A percentile compares a stretch with the other conserved stretches of the same genome.
Evolutionary conservation across 2,888 invertebrate genomes (phyloP).

Genomic region (Athrips mouffetella): DNA sequence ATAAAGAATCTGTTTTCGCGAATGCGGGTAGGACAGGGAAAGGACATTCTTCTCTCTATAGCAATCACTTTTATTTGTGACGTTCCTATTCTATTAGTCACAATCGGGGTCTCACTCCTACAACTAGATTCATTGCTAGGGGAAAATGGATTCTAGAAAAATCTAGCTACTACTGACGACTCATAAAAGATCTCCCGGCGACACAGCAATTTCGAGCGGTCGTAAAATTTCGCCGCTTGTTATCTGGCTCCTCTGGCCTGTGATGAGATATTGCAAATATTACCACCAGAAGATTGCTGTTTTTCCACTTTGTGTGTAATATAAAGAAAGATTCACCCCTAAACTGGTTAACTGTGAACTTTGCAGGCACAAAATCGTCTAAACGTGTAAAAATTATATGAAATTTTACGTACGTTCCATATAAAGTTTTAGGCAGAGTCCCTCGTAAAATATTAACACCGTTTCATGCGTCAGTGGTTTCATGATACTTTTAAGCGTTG

Average conservation of each 20-base stretch:
- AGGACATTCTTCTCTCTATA: no score
- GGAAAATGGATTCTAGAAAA: slow-evolving; percentile 34
- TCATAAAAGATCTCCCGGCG: slow-evolving; percentile 35
- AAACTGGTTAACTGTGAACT: background rate
- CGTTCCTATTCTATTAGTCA: no score
- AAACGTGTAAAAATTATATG: background rate
- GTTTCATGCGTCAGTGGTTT: background rate
- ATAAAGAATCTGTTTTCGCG: slow-evolving; percentile 17
- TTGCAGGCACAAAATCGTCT: background rate
- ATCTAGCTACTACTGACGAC: slow-evolving; percentile 28
- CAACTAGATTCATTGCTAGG: slow-evolving; percentile 22
- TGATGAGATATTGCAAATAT: slow-evolving; percentile 37
- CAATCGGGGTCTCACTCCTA: background rate
- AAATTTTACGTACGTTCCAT: background rate
- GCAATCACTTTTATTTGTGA: slow-evolving; percentile 4
- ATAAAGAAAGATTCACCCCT: background rate
- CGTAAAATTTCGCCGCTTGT: slow-evolving; percentile 56
- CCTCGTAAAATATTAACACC: background rate
- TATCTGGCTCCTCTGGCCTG: slow-evolving; percentile 40
- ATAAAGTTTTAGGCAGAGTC: background rate
- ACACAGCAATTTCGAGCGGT: slow-evolving; percentile 42
- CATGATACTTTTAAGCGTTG: background rate
- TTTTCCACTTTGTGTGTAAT: background rate
- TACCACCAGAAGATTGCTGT: slow-evolving; percentile 14
- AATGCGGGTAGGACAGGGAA: slow-evolving; percentile 18